Evolutionary conservation across 2,797 vertebrate genomes (phyloP), one percentile per base, ranked within the genome.

Genomic region (Coccyzus lansbergi): DNA sequence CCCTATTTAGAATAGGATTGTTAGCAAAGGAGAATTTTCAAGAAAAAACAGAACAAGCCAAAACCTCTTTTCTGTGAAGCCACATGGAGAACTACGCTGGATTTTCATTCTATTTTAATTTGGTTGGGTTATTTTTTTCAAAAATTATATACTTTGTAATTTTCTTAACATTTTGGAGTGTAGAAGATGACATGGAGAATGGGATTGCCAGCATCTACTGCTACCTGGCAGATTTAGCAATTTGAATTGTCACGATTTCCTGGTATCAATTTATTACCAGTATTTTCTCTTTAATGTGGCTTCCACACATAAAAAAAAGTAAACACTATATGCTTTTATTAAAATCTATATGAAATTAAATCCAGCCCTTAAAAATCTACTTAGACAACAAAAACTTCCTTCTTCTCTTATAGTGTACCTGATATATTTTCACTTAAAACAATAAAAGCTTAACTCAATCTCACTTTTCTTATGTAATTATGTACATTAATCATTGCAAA

Each of bases 291-390:
- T 82, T 20, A 69, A 34, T 49, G 25, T 60, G 20, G 8, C 5
- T 76, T 80, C 63, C 31, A 59, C 15, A 51, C 0, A 2, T 51
- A 28, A 26, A 79, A 87, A 91, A 68, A 4, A 77, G 21, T 74
- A 77, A 90, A 77, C 6, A 68, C 4, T 46, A 80, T 70, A 56
- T 75, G 38, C 7, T 65, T 85, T 33, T 74, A 53, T n/a, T 90
- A 76, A 93, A 80, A 77, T 71, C 16, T 12, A 15, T 21, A 26
- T 42, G 8, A 92, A 86, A 88, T 68, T 67, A 38, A 90, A 74
- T 28, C 7, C 20, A 69, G 38, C 17, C 15, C 28, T 67, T 77
- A 77, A 85, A 72, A 48, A n/a, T 60, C 46, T 64, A 68, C 15
- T 5, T 42, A 49, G 7, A 5, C 70, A 60, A 63, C 10, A 58